Evolutionary conservation across 1,140 invertebrate genomes (phyloP).

Genomic region (Uloborus diversus): DNA sequence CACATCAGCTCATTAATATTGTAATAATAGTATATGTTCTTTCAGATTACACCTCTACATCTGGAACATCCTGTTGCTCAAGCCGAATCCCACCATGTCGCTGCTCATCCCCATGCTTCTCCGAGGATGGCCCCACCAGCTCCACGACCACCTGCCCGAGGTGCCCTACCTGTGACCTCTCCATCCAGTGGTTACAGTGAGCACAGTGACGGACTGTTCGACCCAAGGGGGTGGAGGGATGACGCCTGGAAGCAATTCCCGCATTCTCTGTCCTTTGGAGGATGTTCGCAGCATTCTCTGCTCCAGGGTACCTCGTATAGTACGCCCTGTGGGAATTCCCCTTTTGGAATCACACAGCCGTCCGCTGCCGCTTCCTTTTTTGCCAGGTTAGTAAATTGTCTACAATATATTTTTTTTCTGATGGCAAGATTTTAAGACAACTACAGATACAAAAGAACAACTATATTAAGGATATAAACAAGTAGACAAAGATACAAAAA

Average conservation of each 20-base stretch:
- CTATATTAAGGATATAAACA: too few species aligned
- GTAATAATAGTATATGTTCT: background rate
- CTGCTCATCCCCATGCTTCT: background rate
- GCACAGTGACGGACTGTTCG: constrained; percentile 17
- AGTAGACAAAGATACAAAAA: too few species aligned
- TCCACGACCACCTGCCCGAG: background rate
- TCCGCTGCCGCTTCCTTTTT: constrained; percentile 60
- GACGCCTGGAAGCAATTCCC: constrained; percentile 25
- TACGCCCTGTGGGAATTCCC: constrained; percentile 37
- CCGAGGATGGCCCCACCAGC: background rate
- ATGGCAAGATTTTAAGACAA: too few species aligned
- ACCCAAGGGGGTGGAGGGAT: background rate
- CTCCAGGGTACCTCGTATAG: constrained; percentile 52
- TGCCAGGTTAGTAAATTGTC: constrained; percentile 57
- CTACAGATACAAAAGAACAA: too few species aligned
- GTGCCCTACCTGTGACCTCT: constrained; percentile 10
- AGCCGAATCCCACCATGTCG: constrained; percentile 20
- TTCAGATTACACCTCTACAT: constrained; percentile 35
- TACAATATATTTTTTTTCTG: too few species aligned
- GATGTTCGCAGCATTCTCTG: constrained; percentile 48
- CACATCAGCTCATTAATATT: too few species aligned
- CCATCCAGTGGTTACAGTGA: constrained; percentile 50
- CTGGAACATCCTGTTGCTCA: constrained; percentile 12
- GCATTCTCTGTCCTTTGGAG: constrained; percentile 46
- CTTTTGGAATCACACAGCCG: constrained; percentile 38